A percentile compares a stretch with the other conserved stretches of the same genome.
These are phyloP conservation scores for Novumbra hubbsi DNA, from an alignment of 2,797 vertebrate genomes.

Conservation along the genomic window DNA sequence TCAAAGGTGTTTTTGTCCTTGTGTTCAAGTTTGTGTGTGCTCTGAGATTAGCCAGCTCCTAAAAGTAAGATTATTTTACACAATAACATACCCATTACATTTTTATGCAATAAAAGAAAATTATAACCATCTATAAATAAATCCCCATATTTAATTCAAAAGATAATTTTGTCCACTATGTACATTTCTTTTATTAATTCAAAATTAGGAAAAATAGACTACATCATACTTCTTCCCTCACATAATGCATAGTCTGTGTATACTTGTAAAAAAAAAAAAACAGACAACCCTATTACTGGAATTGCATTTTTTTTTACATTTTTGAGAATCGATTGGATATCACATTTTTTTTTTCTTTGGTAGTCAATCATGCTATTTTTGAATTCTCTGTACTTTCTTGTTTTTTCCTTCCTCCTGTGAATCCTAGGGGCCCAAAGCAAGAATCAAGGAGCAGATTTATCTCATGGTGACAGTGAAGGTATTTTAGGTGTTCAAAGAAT, in stretches of 20 bases:
- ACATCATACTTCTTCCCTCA: neutral
- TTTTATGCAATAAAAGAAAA: slow-evolving; percentile 18
- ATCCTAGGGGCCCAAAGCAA: slow-evolving; percentile 70
- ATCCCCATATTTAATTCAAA: slow-evolving; percentile 14
- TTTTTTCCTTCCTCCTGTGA: slow-evolving; percentile 47
- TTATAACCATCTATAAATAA: slow-evolving; percentile 19
- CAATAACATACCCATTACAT: slow-evolving; percentile 22
- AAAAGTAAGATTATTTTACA: neutral
- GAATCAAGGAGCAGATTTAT: slow-evolving; percentile 73
- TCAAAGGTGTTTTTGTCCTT: neutral
- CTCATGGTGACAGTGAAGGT: slow-evolving; percentile 75
- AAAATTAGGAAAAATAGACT: neutral
- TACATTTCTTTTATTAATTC: neutral
- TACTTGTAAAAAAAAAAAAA: neutral
- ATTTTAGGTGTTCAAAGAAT: slow-evolving; percentile 61
- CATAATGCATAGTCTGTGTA: neutral
- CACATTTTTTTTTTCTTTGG: slow-evolving; percentile 29
- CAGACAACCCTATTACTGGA: neutral
- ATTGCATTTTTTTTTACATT: neutral
- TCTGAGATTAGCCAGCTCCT: neutral
- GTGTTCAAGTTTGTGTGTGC: slow-evolving; percentile 15
- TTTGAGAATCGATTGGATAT: slow-evolving; percentile 29
- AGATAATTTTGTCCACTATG: neutral
- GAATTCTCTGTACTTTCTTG: slow-evolving; percentile 54
- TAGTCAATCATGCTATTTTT: slow-evolving; percentile 44